Base-by-base conservation (phyloP, 2,797 vertebrate species). In the Erithacus rubecula region DNA sequence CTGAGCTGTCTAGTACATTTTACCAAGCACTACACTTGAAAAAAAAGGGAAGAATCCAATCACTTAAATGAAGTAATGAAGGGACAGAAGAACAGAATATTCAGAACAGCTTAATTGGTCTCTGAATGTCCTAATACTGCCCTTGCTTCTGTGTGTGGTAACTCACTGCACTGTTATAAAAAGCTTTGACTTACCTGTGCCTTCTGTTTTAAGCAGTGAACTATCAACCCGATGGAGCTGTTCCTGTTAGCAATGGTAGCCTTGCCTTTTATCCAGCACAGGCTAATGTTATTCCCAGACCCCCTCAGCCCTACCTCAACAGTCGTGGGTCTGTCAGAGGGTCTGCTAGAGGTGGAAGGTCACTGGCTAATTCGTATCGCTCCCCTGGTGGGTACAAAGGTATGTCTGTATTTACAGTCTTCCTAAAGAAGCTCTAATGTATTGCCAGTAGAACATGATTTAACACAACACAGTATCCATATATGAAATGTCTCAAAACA, bases 321-420 rank as follows among this genome's bases (percentile, higher is more conserved):
- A 97, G 91, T 83, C 98, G 98, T 93, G 98, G 98, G 86, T 97
- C 98, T 87, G 89, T 98, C 65, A 98, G 99, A 98, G 99, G 99
- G 97, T 98, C 98, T 97, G 71, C 97, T 87, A 98, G 98, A 91
- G 98, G 98, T 74, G 98, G 98, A 94, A 98, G 98, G 94, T 98
- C 98, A 30, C 93, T 98, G 95, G 93, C 95, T 41, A 98, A 98
- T 96, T 97, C 96, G 1, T 98, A 98, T 94, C 98, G 98, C 76
- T 98, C 98, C 88, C 97, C 98, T 91, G 97, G 98, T 93, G 98
- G 98, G 47, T 98, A 98, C 94, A 98, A 98, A 99, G 99, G 98
- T 98, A 98, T 27, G 91, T 59, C n/a, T 93, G 18, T n/a, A 5
- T 74, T 74, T 93, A 21, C 36, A 68, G 0, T 9, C 2, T 22